Conservation (phyloP, 2,113 vertebrate species). For the Dicaeum eximium region DNA sequence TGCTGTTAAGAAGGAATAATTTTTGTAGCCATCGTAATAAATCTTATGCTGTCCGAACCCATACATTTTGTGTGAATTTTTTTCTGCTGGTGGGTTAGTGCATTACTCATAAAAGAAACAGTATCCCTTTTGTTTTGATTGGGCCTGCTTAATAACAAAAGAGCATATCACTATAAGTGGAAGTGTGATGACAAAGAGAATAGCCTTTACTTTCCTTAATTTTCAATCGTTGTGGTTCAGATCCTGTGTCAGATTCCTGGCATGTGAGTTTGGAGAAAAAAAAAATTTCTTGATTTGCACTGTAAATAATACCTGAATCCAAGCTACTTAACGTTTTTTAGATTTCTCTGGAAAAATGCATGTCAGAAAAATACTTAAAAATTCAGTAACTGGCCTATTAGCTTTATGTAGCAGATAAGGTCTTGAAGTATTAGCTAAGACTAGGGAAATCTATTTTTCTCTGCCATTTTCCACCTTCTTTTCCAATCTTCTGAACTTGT, state of each 20-base stretch:
- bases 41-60: constrained; percentile 93
- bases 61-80: constrained; percentile 84
- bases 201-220: constrained; percentile 47
- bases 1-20: constrained; percentile 94
- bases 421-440: not conserved
- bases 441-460: not conserved
- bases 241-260: constrained; percentile 31
- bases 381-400: not conserved
- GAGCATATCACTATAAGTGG: constrained; percentile 58
- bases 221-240: constrained; percentile 28
- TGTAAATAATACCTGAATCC: not conserved
- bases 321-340: constrained; percentile 25
- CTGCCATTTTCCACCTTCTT: not conserved
- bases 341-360: not conserved
- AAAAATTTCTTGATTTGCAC: constrained; percentile 21
- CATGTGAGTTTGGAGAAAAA: not conserved
- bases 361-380: not conserved
- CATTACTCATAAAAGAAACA: constrained; percentile 95
- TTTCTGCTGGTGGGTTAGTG: constrained; percentile 80
- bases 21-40: constrained; percentile 94
- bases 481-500: not conserved
- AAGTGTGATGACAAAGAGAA: constrained; percentile 66
- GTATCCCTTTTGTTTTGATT: constrained; percentile 89
- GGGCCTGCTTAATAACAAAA: constrained; percentile 93
- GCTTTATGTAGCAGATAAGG: not conserved